Evolutionary conservation across 2,113 vertebrate genomes (phyloP).

Genomic region (Istiophorus platypterus): DNA sequence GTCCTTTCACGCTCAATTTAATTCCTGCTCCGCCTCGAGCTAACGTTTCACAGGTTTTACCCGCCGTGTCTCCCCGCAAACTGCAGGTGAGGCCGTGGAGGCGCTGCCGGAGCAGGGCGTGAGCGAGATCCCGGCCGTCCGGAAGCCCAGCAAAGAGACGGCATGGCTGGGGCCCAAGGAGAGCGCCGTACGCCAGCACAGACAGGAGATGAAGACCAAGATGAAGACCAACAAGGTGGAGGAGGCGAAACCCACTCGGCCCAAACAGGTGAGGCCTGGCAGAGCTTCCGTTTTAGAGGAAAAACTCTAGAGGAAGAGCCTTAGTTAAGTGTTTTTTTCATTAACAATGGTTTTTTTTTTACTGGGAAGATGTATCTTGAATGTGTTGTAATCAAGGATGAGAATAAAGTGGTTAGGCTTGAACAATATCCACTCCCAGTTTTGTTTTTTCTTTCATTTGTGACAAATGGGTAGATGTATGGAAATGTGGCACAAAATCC

Average conservation of each 20-base stretch:
- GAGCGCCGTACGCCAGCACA: constrained; percentile 81
- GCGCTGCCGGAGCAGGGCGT: constrained; percentile 56
- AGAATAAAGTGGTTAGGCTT: too few relatives aligned
- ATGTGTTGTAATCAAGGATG: too few relatives aligned
- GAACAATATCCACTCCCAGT: too few relatives aligned
- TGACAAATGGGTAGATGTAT: too few relatives aligned
- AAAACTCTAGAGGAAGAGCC: too few relatives aligned
- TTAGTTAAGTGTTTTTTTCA: too few relatives aligned
- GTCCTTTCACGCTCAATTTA: neutral
- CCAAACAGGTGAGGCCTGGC: constrained; percentile 75
- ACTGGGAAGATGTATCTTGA: too few relatives aligned
- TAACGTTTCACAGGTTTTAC: neutral
- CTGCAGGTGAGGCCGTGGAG: constrained; percentile 76
- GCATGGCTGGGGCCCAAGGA: constrained; percentile 81
- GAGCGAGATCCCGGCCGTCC: constrained; percentile 72
- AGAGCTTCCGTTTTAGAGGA: neutral
- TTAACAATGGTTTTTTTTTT: too few relatives aligned
- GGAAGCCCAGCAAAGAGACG: constrained; percentile 78
- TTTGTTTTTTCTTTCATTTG: too few relatives aligned
- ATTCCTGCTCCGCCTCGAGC: neutral
- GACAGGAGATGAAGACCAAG: constrained; percentile 82
- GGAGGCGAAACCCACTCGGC: constrained; percentile 75
- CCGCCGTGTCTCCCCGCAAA: neutral
- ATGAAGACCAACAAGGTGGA: constrained; percentile 86
- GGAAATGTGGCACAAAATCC: too few relatives aligned